Evolutionary conservation across 1,140 invertebrate species (phyloP), one percentile per base, ranked within the genome.

Genomic region (Ceratina japonica): DNA sequence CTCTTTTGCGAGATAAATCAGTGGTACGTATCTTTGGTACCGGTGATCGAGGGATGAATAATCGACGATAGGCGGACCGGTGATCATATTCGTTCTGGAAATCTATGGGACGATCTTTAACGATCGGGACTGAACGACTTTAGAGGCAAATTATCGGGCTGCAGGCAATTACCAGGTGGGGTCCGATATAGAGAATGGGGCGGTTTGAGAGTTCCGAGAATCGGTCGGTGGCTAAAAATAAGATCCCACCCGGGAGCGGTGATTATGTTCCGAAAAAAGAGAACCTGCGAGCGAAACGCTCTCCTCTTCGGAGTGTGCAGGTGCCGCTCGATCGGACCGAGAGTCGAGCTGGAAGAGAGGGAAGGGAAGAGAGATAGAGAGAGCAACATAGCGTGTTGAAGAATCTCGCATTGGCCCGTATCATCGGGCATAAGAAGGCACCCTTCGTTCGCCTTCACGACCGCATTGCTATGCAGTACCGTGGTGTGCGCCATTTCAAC

Each of bases 191-290:
- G 80, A 83, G 54, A n/a, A 75, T 73, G 58, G 65, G 68, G 73
- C 86, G 79, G 75, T 85, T 85, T 63, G 87, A 81, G 87, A 81
- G 84, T 92, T 91, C 90, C 85, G 86, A 90, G 90, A 92, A 92
- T 90, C 87, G 85, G 86, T 80, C 87, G 81, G 37, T 68, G 77
- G 87, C 91, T 92, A 91, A 91, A 92, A 92, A 91, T 91, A 92
- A 90, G 81, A 91, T 91, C 90, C 91, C 90, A 91, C 90, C 91
- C 89, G 90, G 89, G 91, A 90, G 90, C 90, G 86, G 82, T 86
- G 89, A 92, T 92, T 91, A 91, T 90, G 87, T 88, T 88, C 89
- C 87, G 85, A 90, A 90, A 92, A 89, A 90, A 88, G 87, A 88
- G 85, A 88, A 85, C 37, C 37, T 44, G 44, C 61, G 58, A 72